A percentile compares a stretch with the other conserved stretches of the same genome.
Evolutionary conservation across 2,888 invertebrate genomes (phyloP).

Genomic region (Eurytoma adleriae): DNA sequence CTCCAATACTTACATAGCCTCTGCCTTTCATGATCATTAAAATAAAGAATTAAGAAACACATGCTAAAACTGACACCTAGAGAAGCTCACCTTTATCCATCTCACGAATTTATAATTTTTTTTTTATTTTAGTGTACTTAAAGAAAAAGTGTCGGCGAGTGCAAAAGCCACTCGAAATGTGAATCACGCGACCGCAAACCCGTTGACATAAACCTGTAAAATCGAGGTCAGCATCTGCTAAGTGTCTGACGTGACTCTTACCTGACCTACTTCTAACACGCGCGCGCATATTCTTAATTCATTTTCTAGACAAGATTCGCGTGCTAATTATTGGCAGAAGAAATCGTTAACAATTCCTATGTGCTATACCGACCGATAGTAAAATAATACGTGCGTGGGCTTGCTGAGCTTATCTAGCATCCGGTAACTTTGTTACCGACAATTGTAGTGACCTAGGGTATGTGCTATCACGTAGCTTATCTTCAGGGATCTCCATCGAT

Average conservation of each 20-base stretch:
- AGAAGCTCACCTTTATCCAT: no score
- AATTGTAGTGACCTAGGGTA: no score
- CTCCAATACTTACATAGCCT: not conserved
- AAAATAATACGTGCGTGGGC: no score
- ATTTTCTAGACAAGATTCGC: no score
- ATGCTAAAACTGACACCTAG: not conserved
- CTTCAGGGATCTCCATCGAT: no score
- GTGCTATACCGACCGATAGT: no score
- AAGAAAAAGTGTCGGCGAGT: not conserved
- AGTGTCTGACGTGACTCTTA: not conserved
- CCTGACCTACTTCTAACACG: not conserved
- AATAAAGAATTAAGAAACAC: not conserved
- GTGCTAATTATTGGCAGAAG: no score
- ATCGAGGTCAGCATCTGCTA: slow-evolving; percentile 1
- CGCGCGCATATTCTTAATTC: not conserved
- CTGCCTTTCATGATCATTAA: not conserved
- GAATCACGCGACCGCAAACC: slow-evolving; percentile 4
- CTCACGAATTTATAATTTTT: no score
- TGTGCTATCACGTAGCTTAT: no score
- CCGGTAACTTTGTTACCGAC: no score
- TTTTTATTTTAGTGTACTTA: not conserved
- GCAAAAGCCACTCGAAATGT: not conserved
- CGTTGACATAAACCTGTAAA: not conserved
- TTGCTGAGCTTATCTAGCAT: no score
- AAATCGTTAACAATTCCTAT: no score